Evolutionary conservation across 2,797 vertebrate species (phyloP).

Genomic region (Tenualosa ilisha): DNA sequence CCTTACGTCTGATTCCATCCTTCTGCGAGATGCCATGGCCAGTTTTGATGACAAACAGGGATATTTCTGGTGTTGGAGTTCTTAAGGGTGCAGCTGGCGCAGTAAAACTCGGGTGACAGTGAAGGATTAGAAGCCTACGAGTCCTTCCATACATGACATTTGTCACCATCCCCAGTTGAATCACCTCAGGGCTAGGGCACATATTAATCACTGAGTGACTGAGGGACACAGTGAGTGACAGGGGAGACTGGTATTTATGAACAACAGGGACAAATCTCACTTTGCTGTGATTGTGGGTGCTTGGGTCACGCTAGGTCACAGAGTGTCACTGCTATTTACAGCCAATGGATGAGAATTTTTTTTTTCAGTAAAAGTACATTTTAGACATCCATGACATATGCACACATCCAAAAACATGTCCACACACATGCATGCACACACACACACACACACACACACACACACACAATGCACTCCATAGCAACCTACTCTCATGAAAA

Average conservation of each 20-base stretch:
- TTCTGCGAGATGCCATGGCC: background rate
- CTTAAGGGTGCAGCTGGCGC: slow-evolving; percentile 31
- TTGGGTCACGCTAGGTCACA: background rate
- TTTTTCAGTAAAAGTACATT: background rate
- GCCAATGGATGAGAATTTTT: background rate
- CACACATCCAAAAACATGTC: background rate
- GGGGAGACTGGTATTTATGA: slow-evolving; percentile 68
- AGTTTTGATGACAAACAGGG: slow-evolving; percentile 7
- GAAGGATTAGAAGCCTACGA: slow-evolving; percentile 62
- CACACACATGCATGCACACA: background rate
- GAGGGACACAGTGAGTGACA: slow-evolving; percentile 59
- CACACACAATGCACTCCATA: background rate
- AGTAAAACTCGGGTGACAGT: slow-evolving; percentile 63
- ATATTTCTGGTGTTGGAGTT: slow-evolving; percentile 27
- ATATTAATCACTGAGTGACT: slow-evolving; percentile 72
- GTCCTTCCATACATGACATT: slow-evolving; percentile 65
- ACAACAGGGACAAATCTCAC: slow-evolving; percentile 61
- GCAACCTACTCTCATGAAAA: too few relatives aligned
- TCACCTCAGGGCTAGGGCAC: slow-evolving; percentile 69
- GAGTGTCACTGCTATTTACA: background rate
- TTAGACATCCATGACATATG: background rate
- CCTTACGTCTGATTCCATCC: background rate
- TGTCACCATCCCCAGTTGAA: slow-evolving; percentile 71
- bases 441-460: background rate
- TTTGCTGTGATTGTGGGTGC: slow-evolving; percentile 46